Base-by-base conservation (phyloP, 1,140 invertebrate species). In the Carposina sasakii region DNA sequence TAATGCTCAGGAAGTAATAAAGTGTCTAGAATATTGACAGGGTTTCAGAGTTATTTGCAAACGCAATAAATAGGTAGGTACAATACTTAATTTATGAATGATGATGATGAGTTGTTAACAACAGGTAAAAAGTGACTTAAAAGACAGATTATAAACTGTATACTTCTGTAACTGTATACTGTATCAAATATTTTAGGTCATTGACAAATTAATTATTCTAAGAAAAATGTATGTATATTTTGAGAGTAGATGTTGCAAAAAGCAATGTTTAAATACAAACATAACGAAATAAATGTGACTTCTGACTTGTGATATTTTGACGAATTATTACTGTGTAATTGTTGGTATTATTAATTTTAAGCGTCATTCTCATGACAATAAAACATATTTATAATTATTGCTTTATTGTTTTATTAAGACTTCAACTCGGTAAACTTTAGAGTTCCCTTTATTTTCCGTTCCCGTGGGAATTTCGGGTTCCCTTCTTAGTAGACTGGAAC, bases 251-350 rank as follows among this genome's bases (percentile, higher is more conserved):
- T 39, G 8, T 19, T 13, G 8, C 8, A 21, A 12, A 8, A 8
- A 33, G 4, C 9, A 5, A 13, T 33, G 8, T 33, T 4, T 15
- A 13, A 33, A 8, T 8, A 4, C 31, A 10, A n/a, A n/a, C n/a
- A n/a, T n/a, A n/a, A n/a, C n/a, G n/a, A n/a, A 12, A 2, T 13
- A 39, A 46, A 56, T 49, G 41, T 54, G 50, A 40, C 50, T 52
- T 50, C 46, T 57, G 48, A 66, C 52, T 48, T 72, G 69, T 75
- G 71, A 72, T 74, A 76, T 65, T 67, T 45, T 66, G 57, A 68
- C 64, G 60, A 73, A 68, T 65, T 66, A 64, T 53, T 64, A 50
- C 41, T 31, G 44, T 33, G 52, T 43, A 36, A 48, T 21, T 51
- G 47, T 45, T 61, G 57, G 61, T 67, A 63, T 65, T 65, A 67